Conservation (phyloP, 2,797 vertebrate genomes). For the Sebastiscus albofasciatus region DNA sequence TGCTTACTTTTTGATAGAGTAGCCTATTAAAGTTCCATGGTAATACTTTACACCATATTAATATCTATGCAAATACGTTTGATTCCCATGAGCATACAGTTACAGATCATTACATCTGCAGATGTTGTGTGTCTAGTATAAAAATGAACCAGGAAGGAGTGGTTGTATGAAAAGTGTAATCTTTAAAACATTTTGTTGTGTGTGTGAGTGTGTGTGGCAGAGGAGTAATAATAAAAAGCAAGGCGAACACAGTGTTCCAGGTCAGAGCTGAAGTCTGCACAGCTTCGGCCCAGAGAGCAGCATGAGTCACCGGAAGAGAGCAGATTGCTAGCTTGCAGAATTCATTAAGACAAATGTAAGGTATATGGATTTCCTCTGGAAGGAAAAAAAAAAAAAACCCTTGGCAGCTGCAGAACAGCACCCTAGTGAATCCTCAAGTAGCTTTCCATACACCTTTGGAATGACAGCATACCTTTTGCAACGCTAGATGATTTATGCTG, state of each 20-base stretch:
- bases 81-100: constrained; percentile 9
- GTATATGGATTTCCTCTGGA: constrained; percentile 80
- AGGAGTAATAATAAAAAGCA: constrained; percentile 54
- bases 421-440: constrained; percentile 74
- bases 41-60: constrained; percentile 17
- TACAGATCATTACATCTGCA: constrained; percentile 38
- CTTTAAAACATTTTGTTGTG: background rate
- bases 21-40: background rate
- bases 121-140: background rate
- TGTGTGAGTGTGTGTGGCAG: background rate
- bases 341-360: constrained; percentile 85
- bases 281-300: constrained; percentile 70
- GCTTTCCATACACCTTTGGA: constrained; percentile 69
- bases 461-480: constrained; percentile 41
- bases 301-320: constrained; percentile 77
- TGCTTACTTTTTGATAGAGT: too few relatives aligned
- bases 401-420: constrained; percentile 69
- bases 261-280: constrained; percentile 73
- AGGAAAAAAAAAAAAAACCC: constrained; percentile 45
- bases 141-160: background rate
- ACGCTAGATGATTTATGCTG: constrained; percentile 37
- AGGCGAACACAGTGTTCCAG: constrained; percentile 78
- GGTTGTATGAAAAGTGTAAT: constrained; percentile 12
- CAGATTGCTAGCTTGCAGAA: constrained; percentile 80
- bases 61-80: constrained; percentile 47